Evolutionary conservation across 2,113 vertebrate species (phyloP), one percentile per base, ranked within the genome.

Genomic region (Hymenochirus boettgeri): DNA sequence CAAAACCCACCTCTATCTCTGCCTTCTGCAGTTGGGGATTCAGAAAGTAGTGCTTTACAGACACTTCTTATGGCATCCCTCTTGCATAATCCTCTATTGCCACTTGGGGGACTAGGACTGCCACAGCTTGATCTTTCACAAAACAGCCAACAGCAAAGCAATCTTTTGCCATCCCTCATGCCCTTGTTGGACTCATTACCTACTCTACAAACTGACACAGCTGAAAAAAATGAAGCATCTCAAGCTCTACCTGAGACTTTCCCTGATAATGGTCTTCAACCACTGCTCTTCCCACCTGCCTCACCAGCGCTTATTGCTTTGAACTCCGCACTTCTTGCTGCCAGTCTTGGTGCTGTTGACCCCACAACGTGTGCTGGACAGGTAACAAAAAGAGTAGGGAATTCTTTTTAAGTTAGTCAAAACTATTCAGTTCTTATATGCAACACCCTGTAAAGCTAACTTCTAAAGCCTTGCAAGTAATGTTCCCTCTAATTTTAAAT

Each of bases 241-340:
- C 11, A 64, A 5, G 33, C 54, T 19, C 79, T 79, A 73, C 75
- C 75, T 62, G 80, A 93, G 64, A 80, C 89, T 11, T 81, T 89
- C 62, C 83, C 90, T 71, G 81, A 85, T 37, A 79, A 75, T 29
- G 37, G 79, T 57, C 45, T 85, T 47, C 83, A 83, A 67, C 85
- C 89, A 25, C 77, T 88, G 29, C 80, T 92, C 1, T 82, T 90
- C 71, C 84, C 88, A 18, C 66, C 83, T 5, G 77, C 88, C 46
- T 77, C 82, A 54, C 80, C 84, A 21, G 78, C 88, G 77, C 84
- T 91, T 82, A 84, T 91, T 75, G 82, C 89, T 82, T 87, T 91
- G 79, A 88, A 84, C 76, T 87, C 90, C 48, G 76, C 81, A 75
- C 84, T 91, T 76, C 86, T 92, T 78, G 79, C 85, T 59, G 80